A percentile compares a stretch with the other conserved stretches of the same genome.
Evolutionary conservation across 2,888 invertebrate genomes (phyloP).

Genomic region (Polietes domitor): DNA sequence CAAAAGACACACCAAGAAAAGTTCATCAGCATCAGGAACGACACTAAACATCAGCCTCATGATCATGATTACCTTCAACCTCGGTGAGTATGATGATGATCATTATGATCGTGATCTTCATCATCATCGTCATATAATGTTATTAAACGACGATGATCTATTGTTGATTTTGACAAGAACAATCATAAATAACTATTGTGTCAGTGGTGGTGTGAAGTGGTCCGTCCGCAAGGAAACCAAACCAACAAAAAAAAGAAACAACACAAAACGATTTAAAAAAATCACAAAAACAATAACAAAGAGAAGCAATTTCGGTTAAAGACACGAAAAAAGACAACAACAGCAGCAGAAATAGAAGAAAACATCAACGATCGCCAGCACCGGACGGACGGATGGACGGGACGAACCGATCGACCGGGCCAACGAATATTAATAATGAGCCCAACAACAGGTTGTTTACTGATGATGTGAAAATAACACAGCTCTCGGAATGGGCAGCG

Average conservation of each 20-base stretch:
- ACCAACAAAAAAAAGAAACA: too few species aligned
- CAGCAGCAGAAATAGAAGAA: not conserved
- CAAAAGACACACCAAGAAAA: slow-evolving; percentile 31
- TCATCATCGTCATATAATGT: slow-evolving; percentile 34
- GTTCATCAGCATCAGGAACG: slow-evolving; percentile 46
- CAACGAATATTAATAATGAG: slow-evolving; percentile 65
- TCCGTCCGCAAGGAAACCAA: slow-evolving; percentile 34
- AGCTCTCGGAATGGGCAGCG: slow-evolving; percentile 34
- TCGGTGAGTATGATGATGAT: not conserved
- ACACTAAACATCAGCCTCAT: slow-evolving; percentile 5
- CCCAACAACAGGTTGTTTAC: slow-evolving; percentile 71
- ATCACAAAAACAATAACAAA: slow-evolving; percentile 42
- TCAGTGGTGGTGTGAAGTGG: slow-evolving; percentile 30
- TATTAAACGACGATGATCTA: slow-evolving; percentile 67
- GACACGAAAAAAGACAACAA: slow-evolving; percentile 4
- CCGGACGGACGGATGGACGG: slow-evolving; percentile 12
- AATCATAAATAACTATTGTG: slow-evolving; percentile 58
- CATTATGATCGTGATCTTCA: not conserved
- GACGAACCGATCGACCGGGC: not conserved
- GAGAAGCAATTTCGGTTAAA: slow-evolving; percentile 45
- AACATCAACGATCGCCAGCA: too few species aligned
- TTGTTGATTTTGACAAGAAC: slow-evolving; percentile 68
- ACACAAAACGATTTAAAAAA: slow-evolving; percentile 58
- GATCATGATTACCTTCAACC: not conserved
- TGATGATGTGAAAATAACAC: slow-evolving; percentile 70